phyloP scores from a whole-genome alignment of 2,797 vertebrate species.

The Fratercula arctica region DNA sequence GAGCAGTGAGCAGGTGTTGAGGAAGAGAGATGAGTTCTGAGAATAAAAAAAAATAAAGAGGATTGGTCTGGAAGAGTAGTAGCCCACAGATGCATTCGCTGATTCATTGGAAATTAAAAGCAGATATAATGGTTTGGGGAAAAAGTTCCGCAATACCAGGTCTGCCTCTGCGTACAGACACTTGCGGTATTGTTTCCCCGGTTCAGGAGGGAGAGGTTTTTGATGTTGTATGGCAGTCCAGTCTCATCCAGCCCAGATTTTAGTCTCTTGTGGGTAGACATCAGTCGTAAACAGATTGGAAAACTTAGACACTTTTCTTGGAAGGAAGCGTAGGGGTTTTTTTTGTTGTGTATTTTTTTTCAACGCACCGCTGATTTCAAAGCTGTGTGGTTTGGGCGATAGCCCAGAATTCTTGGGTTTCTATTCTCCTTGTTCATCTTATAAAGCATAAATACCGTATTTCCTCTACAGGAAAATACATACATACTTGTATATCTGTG shows the following conservation, averaged over 20 bases:
- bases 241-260: conserved; percentile 25
- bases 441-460: conserved; percentile 2
- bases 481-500: neutral
- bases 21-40: conserved; percentile 33
- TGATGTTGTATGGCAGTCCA: conserved; percentile 11
- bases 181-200: neutral
- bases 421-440: conserved; percentile 45
- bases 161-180: conserved; percentile 25
- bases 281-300: conserved; percentile 57
- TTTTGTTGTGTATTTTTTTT: neutral
- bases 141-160: neutral
- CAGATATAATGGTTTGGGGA: conserved; percentile 22
- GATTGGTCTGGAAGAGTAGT: neutral
- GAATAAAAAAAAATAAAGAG: conserved; percentile 2
- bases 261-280: conserved; percentile 68
- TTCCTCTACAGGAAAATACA: conserved; percentile 15
- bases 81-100: conserved; percentile 11
- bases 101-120: conserved; percentile 59
- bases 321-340: neutral
- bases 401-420: conserved; percentile 59
- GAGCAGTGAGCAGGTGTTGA: conserved; percentile 51
- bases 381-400: conserved; percentile 64
- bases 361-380: conserved; percentile 54
- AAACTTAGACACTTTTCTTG: conserved; percentile 59
- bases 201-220: conserved; percentile 22